Conservation (phyloP, 2,113 vertebrate species). For the Ceyx margarethae region DNA sequence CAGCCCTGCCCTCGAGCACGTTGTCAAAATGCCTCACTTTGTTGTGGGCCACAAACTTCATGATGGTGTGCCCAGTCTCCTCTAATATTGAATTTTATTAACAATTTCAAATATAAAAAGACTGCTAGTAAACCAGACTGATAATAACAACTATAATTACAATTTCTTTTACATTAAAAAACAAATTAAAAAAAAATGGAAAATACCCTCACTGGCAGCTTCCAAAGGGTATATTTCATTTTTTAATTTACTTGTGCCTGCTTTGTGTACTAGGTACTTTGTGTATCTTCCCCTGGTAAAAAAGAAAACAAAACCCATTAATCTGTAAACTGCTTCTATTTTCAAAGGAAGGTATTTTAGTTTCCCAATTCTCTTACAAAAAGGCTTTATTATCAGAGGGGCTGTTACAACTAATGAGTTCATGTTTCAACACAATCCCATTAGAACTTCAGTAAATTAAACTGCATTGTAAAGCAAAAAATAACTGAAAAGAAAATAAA, state of each 20-base stretch:
- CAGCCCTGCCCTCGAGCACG: neutral
- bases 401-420: neutral
- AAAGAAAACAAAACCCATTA: neutral
- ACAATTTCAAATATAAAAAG: neutral
- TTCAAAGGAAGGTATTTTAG: neutral
- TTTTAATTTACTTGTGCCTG: neutral
- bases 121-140: neutral
- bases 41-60: neutral
- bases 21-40: neutral
- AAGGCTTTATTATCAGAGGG: neutral
- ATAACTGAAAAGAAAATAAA: neutral
- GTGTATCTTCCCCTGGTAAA: neutral
- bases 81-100: neutral
- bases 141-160: neutral
- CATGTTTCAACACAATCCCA: neutral
- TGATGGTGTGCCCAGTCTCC: neutral
- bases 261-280: neutral
- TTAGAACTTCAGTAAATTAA: neutral
- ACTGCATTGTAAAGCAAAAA: neutral
- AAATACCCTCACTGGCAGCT: neutral
- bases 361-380: neutral
- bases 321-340: neutral
- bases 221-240: neutral
- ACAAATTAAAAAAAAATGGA: neutral
- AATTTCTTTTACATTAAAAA: neutral